Evolutionary conservation across 2,797 vertebrate genomes (phyloP), one percentile per base, ranked within the genome.

Genomic region (Tarsius wallacei): DNA sequence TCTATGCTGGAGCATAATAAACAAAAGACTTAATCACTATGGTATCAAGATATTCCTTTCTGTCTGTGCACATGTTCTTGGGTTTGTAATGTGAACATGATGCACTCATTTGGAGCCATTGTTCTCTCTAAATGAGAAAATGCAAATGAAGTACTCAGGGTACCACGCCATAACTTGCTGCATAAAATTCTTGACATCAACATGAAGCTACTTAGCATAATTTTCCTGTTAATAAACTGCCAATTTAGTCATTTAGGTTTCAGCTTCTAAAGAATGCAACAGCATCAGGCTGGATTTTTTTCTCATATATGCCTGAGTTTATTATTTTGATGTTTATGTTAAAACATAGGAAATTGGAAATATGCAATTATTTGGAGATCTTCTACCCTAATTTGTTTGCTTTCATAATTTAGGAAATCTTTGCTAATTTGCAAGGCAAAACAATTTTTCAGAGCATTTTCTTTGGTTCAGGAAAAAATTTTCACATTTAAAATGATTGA

Each of bases 191-290:
- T 98, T 99, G 97, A 98, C 98, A 99, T 98, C 98, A 98, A 98
- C 98, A 98, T 93, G 98, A 97, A 98, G 98, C 98, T 99, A 99
- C 99, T 99, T 99, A 99, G 99, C 98, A 98, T 99, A 99, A 99
- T 99, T 99, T 99, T 98, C 98, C 99, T 99, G 99, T 99, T 99
- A 99, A 99, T 99, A 99, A 99, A 98, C 98, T 99, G 99, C 98
- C 99, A 99, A 99, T 99, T 99, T 99, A 98, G 98, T 99, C 98
- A 99, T 99, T 99, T 99, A 98, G 98, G 98, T 93, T 93, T 97
- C 66, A 22, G 96, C 96, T 94, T 95, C 93, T 57, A 83, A 96
- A 97, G 96, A 96, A 93, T 68, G 84, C 68, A 90, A 49, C 22
- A 66, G 87, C 92, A 66, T 94, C 93, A 71, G 90, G 61, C 97